A percentile compares a stretch with the other conserved stretches of the same genome.
Conservation (phyloP, 2,888 invertebrate genomes). For the Dynastes hyllus region DNA sequence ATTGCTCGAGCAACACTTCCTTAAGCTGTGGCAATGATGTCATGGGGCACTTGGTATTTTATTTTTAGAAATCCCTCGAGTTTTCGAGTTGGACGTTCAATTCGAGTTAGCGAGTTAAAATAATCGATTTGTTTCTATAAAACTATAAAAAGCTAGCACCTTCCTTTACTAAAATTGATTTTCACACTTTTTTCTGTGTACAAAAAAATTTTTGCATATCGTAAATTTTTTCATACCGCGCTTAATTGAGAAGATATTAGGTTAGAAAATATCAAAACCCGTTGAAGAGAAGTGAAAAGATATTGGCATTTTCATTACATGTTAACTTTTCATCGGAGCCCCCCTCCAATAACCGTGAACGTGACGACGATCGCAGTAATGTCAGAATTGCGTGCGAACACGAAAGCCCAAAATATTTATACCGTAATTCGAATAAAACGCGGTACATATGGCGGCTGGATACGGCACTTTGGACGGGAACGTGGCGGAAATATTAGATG, state of each 20-base stretch:
- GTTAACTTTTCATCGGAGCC: slow-evolving; percentile 7
- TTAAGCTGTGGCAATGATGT: too few relatives aligned
- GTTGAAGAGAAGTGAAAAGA: slow-evolving; percentile 18
- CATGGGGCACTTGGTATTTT: too few relatives aligned
- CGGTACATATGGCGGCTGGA: slow-evolving; percentile 30
- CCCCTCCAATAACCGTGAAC: not conserved
- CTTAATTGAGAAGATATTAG: not conserved
- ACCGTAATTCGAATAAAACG: slow-evolving; percentile 38
- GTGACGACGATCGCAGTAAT: slow-evolving; percentile 35
- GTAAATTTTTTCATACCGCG: slow-evolving; percentile 32
- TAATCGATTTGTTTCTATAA: too few relatives aligned
- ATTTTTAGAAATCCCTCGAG: too few relatives aligned
- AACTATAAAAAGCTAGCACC: too few relatives aligned
- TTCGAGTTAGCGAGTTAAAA: too few relatives aligned
- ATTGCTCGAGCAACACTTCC: too few relatives aligned
- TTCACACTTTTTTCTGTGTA: too few relatives aligned
- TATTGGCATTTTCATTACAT: slow-evolving; percentile 40
- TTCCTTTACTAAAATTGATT: too few relatives aligned
- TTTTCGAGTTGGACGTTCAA: too few relatives aligned
- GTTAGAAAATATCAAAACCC: slow-evolving; percentile 13
- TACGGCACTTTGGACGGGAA: slow-evolving; percentile 26
- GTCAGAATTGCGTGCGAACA: slow-evolving; percentile 34
- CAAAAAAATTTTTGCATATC: not conserved
- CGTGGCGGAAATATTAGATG: slow-evolving; percentile 27
- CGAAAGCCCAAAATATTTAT: slow-evolving; percentile 34